These are phyloP conservation scores for Macrosteles quadrilineatus DNA, from an alignment of 1,140 invertebrate genomes.

Conservation along the genomic window DNA sequence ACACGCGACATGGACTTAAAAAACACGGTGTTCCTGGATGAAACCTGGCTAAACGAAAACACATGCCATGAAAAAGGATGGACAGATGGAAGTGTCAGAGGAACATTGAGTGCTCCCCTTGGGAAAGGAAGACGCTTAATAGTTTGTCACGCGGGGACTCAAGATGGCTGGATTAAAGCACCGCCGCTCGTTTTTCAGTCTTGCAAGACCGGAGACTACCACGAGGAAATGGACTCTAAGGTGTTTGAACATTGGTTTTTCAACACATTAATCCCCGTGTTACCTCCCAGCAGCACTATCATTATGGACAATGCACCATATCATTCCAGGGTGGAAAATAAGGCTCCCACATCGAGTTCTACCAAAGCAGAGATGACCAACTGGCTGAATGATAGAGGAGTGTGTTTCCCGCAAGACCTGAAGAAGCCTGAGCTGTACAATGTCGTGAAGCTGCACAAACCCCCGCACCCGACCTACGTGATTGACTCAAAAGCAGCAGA, in stretches of 20 bases:
- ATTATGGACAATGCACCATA: background rate
- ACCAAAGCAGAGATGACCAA: background rate
- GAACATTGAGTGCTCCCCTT: background rate
- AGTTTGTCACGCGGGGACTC: background rate
- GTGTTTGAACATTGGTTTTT: background rate
- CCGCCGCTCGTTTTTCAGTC: constrained; percentile 12
- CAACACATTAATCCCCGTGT: constrained; percentile 1
- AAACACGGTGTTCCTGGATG: background rate
- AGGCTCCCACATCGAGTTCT: background rate
- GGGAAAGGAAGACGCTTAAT: no score
- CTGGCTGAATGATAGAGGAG: constrained; percentile 1
- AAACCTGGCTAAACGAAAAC: background rate
- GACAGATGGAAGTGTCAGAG: background rate
- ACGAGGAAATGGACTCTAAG: no score
- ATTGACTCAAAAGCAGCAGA: background rate
- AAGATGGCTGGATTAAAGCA: constrained; percentile 12
- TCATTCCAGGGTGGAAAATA: constrained; percentile 3
- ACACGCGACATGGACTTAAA: background rate
- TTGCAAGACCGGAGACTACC: no score
- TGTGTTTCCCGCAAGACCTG: background rate
- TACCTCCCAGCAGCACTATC: background rate
- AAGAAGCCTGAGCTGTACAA: constrained; percentile 6
- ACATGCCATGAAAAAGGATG: background rate
- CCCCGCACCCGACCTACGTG: background rate
- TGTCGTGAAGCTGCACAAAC: constrained; percentile 2